These are phyloP conservation scores for Acanthosepion pharaonis DNA, from an alignment of 2,888 invertebrate species.

Conservation along the genomic window DNA sequence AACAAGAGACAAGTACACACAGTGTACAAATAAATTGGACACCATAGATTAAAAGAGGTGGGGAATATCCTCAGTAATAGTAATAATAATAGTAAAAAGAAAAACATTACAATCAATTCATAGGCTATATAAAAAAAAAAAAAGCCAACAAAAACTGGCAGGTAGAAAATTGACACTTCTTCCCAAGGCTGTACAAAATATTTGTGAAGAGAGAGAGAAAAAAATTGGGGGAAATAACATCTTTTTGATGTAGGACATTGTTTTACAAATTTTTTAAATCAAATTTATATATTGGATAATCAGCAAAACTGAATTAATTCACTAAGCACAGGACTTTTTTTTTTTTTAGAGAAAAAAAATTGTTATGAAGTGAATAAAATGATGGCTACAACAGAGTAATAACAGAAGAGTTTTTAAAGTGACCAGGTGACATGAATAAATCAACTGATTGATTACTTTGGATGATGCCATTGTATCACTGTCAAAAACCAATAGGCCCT, in stretches of 20 bases:
- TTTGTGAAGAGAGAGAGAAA: neutral
- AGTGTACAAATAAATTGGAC: slow-evolving; percentile 20
- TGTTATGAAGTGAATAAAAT: neutral
- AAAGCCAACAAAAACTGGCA: neutral
- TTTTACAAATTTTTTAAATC: neutral
- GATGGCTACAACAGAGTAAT: neutral
- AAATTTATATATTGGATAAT: neutral
- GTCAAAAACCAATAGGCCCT: too few species aligned
- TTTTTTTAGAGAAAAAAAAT: neutral
- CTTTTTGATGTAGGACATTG: neutral
- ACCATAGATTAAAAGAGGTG: neutral
- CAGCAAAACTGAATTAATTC: neutral
- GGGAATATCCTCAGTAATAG: neutral
- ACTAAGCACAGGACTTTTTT: neutral
- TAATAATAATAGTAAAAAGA: neutral
- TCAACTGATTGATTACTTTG: neutral
- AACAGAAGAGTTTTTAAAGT: neutral
- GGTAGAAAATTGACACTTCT: neutral
- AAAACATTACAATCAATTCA: neutral
- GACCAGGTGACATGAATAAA: neutral
- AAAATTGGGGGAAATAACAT: neutral
- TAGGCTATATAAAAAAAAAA: neutral
- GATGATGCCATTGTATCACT: neutral
- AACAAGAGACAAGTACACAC: slow-evolving; percentile 5
- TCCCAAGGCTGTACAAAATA: neutral